These are phyloP conservation scores for Petrocephalus schoutedeni DNA, from an alignment of 2,797 vertebrate genomes.

Conservation along the genomic window DNA sequence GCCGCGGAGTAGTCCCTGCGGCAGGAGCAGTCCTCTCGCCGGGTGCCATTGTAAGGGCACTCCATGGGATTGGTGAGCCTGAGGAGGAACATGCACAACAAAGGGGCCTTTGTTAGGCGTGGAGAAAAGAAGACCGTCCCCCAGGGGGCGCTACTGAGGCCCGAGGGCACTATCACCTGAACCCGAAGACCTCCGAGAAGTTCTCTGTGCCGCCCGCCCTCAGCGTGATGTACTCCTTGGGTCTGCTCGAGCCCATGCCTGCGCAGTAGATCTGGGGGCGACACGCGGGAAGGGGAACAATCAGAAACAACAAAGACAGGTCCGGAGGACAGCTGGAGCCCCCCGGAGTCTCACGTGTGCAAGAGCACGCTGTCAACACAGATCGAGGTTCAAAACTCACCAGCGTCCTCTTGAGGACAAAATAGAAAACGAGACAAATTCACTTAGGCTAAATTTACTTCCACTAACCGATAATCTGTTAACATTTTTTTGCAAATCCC, in stretches of 20 bases:
- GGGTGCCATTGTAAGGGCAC: slow-evolving; percentile 84
- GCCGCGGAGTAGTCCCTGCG: slow-evolving; percentile 83
- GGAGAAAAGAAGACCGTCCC: neutral
- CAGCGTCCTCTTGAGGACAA: neutral
- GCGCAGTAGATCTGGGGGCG: slow-evolving; percentile 81
- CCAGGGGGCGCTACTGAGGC: neutral
- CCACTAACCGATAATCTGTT: neutral
- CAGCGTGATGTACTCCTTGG: slow-evolving; percentile 86
- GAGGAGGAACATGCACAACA: slow-evolving; percentile 31
- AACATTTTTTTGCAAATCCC: neutral
- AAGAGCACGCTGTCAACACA: neutral
- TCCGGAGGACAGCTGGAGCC: neutral
- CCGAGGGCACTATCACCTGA: slow-evolving; percentile 69
- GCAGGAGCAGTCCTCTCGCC: slow-evolving; percentile 83
- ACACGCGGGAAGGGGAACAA: neutral
- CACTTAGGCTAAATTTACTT: neutral
- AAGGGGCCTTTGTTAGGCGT: neutral
- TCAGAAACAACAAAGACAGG: neutral
- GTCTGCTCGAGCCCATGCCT: slow-evolving; percentile 81
- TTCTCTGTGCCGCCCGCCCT: slow-evolving; percentile 80
- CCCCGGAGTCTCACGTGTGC: neutral
- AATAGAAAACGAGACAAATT: neutral
- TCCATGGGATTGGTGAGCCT: slow-evolving; percentile 90
- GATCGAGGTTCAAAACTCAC: neutral
- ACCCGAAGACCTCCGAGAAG: slow-evolving; percentile 92